phyloP scores from a whole-genome alignment of 2,797 vertebrate species.

The Poecilia picta region DNA sequence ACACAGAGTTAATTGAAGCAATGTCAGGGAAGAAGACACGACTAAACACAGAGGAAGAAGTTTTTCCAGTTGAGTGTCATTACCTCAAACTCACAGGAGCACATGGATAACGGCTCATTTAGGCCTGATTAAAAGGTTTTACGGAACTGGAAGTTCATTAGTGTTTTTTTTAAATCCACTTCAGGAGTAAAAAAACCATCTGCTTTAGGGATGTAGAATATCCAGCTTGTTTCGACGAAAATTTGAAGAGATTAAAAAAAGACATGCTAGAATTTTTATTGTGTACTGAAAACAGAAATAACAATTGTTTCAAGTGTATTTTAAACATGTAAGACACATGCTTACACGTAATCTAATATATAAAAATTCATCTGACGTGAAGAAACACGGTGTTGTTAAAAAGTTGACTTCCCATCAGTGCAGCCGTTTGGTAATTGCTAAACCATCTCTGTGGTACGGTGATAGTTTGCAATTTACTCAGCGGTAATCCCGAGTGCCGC shows the following conservation, averaged over 20 bases:
- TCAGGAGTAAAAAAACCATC: neutral
- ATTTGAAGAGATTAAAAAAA: neutral
- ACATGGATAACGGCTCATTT: neutral
- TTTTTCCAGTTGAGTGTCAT: neutral
- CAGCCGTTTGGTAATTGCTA: slow-evolving; percentile 61
- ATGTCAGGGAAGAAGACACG: neutral
- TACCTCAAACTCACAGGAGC: neutral
- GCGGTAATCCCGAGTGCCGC: slow-evolving; percentile 57
- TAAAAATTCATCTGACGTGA: slow-evolving; percentile 1
- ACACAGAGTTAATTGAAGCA: neutral
- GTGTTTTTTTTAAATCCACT: neutral
- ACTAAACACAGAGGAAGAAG: neutral
- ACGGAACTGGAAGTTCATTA: neutral
- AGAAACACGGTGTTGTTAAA: slow-evolving; percentile 19
- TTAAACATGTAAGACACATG: neutral
- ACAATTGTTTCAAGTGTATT: neutral
- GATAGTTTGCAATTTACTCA: slow-evolving; percentile 69
- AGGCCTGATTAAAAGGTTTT: neutral
- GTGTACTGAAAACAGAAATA: neutral
- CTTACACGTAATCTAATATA: neutral
- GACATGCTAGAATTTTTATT: neutral
- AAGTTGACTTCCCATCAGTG: slow-evolving; percentile 56
- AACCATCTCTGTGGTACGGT: slow-evolving; percentile 43
- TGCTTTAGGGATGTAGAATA: neutral
- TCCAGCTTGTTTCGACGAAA: neutral